phyloP scores from a whole-genome alignment of 1,140 invertebrate species.

The Pseudomyrmex dendroicus region DNA sequence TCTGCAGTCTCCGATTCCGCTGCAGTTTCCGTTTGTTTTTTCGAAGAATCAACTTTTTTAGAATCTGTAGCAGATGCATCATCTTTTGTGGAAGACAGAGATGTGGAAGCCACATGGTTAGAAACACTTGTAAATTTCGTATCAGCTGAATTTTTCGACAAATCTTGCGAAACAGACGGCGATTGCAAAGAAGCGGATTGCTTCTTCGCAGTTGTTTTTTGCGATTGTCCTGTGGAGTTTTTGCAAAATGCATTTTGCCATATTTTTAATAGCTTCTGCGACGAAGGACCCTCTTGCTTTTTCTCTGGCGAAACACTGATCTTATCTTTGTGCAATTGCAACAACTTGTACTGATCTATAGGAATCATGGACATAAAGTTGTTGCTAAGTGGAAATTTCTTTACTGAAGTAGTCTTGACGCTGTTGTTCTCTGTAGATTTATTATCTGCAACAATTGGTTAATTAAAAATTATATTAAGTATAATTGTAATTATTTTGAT shows the following conservation, averaged over 20 bases:
- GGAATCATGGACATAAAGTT: neutral
- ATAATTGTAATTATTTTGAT: no score
- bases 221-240: no score
- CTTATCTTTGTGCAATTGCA: neutral
- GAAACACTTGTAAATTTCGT: neutral
- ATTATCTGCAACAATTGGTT: slow-evolving; percentile 5
- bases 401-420: neutral
- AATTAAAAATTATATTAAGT: neutral
- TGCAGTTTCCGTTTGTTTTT: neutral
- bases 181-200: neutral
- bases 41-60: neutral
- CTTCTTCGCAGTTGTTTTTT: neutral
- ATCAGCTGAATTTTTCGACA: neutral
- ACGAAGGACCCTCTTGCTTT: neutral
- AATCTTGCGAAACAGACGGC: neutral
- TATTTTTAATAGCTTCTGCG: neutral
- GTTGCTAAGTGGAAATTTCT: neutral
- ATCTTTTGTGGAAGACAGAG: slow-evolving; percentile 33
- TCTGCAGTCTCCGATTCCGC: neutral
- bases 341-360: neutral
- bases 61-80: neutral
- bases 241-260: slow-evolving; percentile 37
- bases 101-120: neutral
- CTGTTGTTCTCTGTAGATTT: neutral
- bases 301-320: neutral